phyloP scores from a whole-genome alignment of 2,113 vertebrate species.

The Pelobates fuscus region DNA sequence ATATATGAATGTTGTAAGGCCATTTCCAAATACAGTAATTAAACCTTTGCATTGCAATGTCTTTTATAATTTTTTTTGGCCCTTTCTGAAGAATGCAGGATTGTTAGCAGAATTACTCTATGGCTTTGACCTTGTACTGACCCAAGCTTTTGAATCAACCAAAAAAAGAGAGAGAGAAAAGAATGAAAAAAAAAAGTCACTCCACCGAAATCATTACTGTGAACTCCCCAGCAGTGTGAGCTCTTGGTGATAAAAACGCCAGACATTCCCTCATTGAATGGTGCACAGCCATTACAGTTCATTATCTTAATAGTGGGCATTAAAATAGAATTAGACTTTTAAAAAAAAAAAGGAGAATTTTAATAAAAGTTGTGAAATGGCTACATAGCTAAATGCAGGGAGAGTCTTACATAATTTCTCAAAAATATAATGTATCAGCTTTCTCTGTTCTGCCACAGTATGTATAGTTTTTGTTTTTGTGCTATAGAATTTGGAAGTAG shows the following conservation, averaged over 20 bases:
- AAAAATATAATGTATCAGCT: constrained; percentile 13
- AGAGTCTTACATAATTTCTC: constrained; percentile 21
- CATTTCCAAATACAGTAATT: too few relatives aligned
- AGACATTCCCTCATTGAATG: constrained; percentile 94
- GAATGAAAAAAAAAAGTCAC: constrained; percentile 68
- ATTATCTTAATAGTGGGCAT: constrained; percentile 80
- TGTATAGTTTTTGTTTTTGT: constrained; percentile 42
- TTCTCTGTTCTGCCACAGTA: neutral
- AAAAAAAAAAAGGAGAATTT: constrained; percentile 68
- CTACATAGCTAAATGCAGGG: constrained; percentile 61
- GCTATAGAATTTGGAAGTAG: constrained; percentile 62
- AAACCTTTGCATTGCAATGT: too few relatives aligned
- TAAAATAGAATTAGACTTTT: constrained; percentile 74
- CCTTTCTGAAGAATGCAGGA: constrained; percentile 68
- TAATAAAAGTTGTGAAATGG: constrained; percentile 61
- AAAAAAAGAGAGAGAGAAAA: constrained; percentile 45
- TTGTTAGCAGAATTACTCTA: constrained; percentile 81
- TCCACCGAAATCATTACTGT: constrained; percentile 80
- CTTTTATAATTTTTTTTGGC: constrained; percentile 59
- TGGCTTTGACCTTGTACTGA: constrained; percentile 82
- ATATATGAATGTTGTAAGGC: too few relatives aligned
- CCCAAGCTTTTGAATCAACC: constrained; percentile 80
- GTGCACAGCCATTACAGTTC: constrained; percentile 84
- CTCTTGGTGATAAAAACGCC: constrained; percentile 91
- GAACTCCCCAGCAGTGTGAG: constrained; percentile 82